Percentiles rank a stretch among this genome's conserved stretches.
Evolutionary conservation across 2,113 vertebrate genomes (phyloP).

Genomic region (Scomber japonicus): DNA sequence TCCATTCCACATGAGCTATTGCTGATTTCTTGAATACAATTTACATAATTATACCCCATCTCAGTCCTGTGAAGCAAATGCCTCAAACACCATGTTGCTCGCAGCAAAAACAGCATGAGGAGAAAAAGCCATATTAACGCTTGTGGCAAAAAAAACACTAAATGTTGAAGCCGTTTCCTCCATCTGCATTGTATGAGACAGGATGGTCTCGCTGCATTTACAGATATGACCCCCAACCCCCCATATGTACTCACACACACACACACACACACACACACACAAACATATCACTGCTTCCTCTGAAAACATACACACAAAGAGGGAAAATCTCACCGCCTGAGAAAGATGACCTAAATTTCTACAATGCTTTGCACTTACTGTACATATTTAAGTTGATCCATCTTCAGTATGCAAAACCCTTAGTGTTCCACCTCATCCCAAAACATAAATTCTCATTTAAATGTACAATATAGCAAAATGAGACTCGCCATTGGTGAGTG

Average conservation of each 20-base stretch:
- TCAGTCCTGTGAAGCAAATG: constrained; percentile 72
- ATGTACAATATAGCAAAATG: constrained; percentile 56
- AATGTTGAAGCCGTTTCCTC: constrained; percentile 75
- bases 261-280: not conserved
- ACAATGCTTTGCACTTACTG: constrained; percentile 66
- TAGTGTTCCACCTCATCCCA: constrained; percentile 38
- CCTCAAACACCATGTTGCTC: constrained; percentile 71
- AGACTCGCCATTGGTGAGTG: constrained; percentile 37
- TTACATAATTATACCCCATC: constrained; percentile 89
- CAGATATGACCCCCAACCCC: constrained; percentile 53
- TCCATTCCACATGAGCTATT: constrained; percentile 84
- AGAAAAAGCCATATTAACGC: constrained; percentile 82
- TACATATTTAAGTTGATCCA: constrained; percentile 75
- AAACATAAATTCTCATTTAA: constrained; percentile 75
- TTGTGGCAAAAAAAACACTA: constrained; percentile 66
- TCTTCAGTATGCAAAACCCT: constrained; percentile 69
- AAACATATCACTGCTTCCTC: constrained; percentile 30
- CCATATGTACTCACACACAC: not conserved
- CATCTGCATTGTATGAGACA: constrained; percentile 83
- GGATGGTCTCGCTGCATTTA: constrained; percentile 57
- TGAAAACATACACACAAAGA: constrained; percentile 59
- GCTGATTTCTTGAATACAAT: constrained; percentile 85
- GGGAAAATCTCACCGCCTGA: constrained; percentile 51
- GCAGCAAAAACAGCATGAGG: constrained; percentile 67
- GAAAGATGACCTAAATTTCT: constrained; percentile 78